A percentile compares a stretch with the other conserved stretches of the same genome.
Conservation (phyloP, 2,888 invertebrate species). For the Brenthis daphne region DNA sequence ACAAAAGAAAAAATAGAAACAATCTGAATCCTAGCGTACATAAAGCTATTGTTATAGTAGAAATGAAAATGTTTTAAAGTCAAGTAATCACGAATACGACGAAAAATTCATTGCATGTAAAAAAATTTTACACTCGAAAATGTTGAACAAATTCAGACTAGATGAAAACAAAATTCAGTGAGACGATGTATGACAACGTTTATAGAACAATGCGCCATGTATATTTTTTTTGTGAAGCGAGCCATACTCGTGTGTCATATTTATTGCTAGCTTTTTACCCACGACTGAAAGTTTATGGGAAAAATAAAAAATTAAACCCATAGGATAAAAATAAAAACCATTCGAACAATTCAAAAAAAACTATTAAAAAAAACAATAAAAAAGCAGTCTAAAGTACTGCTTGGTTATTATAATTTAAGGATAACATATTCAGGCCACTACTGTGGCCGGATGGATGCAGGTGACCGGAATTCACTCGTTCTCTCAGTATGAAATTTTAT, state of each 20-base stretch:
- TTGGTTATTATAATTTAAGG: too few relatives aligned
- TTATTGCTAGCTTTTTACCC: too few relatives aligned
- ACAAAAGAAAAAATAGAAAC: background rate
- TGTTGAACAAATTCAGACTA: slow-evolving; percentile 12
- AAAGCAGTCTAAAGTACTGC: too few relatives aligned
- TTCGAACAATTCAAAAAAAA: too few relatives aligned
- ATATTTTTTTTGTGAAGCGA: slow-evolving; percentile 1
- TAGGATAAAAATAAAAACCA: too few relatives aligned
- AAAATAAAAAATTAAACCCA: too few relatives aligned
- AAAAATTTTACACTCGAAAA: slow-evolving; percentile 12
- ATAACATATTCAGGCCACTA: too few relatives aligned
- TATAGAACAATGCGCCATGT: slow-evolving; percentile 8
- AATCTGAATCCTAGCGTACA: background rate
- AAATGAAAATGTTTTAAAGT: slow-evolving; percentile 18
- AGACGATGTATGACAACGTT: slow-evolving; percentile 14
- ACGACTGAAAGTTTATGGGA: too few relatives aligned
- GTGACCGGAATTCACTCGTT: too few relatives aligned
- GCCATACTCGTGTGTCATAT: background rate
- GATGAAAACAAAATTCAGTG: slow-evolving; percentile 8
- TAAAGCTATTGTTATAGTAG: slow-evolving; percentile 12
- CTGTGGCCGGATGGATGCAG: too few relatives aligned
- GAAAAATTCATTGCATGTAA: slow-evolving; percentile 18
- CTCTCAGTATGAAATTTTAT: too few relatives aligned
- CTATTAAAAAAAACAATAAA: too few relatives aligned
- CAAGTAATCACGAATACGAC: slow-evolving; percentile 13